Evolutionary conservation across 2,888 invertebrate species (phyloP).

Genomic region (Anagyrus pseudococci): DNA sequence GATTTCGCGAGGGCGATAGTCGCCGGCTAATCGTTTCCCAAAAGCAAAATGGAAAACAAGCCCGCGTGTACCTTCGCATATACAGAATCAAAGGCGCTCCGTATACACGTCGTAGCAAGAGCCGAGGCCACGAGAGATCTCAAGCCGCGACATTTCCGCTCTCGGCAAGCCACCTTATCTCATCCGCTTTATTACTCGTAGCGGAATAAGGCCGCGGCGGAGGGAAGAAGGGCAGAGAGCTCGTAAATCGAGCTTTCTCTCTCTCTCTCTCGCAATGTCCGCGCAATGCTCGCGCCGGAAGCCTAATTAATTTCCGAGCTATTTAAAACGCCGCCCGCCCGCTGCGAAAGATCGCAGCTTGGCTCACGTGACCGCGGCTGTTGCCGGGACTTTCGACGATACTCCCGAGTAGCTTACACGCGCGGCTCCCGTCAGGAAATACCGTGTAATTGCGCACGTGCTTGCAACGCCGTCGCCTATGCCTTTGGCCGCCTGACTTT

Average conservation of each 20-base stretch:
- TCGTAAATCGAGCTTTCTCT: slow-evolving; percentile 33
- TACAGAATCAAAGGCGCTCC: neutral
- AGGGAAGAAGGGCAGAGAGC: neutral
- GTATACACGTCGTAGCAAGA: too few species aligned
- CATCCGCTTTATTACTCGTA: slow-evolving; percentile 26
- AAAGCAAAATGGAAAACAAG: neutral
- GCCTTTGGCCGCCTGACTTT: neutral
- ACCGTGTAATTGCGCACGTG: slow-evolving; percentile 33
- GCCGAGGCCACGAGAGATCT: too few species aligned
- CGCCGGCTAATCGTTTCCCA: neutral
- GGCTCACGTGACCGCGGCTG: slow-evolving; percentile 27
- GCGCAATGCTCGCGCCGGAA: slow-evolving; percentile 24
- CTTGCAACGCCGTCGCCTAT: neutral
- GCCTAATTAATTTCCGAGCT: slow-evolving; percentile 41
- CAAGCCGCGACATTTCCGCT: slow-evolving; percentile 26
- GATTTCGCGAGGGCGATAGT: slow-evolving; percentile 2
- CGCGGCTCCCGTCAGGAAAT: slow-evolving; percentile 29
- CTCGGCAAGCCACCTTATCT: slow-evolving; percentile 21
- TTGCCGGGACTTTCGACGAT: slow-evolving; percentile 33
- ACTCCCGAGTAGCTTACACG: slow-evolving; percentile 31
- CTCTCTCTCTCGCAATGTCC: slow-evolving; percentile 36
- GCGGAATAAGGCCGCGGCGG: too few species aligned
- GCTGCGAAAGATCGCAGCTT: neutral
- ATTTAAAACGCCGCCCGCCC: slow-evolving; percentile 33
- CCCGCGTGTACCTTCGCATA: neutral